Percentiles rank a stretch among this genome's conserved stretches.
Evolutionary conservation across 2,888 invertebrate genomes (phyloP).

Genomic region (Drosophila setosimentum): DNA sequence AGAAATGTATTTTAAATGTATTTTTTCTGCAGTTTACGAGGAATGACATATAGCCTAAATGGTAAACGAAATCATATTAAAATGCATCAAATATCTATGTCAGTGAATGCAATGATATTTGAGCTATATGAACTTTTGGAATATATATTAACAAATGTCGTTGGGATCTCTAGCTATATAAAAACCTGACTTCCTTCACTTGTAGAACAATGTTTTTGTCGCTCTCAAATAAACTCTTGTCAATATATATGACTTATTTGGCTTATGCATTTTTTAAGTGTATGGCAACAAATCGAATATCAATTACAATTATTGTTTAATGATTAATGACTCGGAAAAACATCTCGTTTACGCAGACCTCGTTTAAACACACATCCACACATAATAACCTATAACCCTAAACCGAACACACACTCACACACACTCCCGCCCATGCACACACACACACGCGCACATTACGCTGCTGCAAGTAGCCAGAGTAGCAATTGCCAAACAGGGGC

Average conservation of each 20-base stretch:
- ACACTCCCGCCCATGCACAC: not conserved
- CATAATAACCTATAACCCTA: not conserved
- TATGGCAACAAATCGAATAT: constrained; percentile 50
- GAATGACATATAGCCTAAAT: constrained; percentile 5
- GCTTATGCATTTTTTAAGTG: constrained; percentile 12
- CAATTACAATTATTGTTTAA: constrained; percentile 23
- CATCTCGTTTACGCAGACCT: not conserved
- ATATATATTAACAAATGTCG: constrained; percentile 21
- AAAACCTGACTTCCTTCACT: constrained; percentile 6
- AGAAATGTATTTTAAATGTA: constrained; percentile 6
- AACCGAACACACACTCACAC: not conserved
- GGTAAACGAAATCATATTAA: constrained; percentile 1
- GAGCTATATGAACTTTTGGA: constrained; percentile 2
- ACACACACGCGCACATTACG: constrained; percentile 13
- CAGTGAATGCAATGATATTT: constrained; percentile 6
- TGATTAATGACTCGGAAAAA: constrained; percentile 21
- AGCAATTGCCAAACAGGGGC: constrained; percentile 74
- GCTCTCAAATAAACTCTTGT: constrained; percentile 23
- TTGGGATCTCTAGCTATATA: constrained; percentile 42
- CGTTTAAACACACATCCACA: not conserved
- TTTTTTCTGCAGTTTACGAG: constrained; percentile 10
- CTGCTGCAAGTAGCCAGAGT: constrained; percentile 55
- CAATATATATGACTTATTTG: constrained; percentile 3
- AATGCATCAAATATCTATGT: not conserved
- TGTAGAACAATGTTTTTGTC: constrained; percentile 16